phyloP scores from a whole-genome alignment of 2,888 invertebrate genomes.

The Pachymerium ferrugineum region DNA sequence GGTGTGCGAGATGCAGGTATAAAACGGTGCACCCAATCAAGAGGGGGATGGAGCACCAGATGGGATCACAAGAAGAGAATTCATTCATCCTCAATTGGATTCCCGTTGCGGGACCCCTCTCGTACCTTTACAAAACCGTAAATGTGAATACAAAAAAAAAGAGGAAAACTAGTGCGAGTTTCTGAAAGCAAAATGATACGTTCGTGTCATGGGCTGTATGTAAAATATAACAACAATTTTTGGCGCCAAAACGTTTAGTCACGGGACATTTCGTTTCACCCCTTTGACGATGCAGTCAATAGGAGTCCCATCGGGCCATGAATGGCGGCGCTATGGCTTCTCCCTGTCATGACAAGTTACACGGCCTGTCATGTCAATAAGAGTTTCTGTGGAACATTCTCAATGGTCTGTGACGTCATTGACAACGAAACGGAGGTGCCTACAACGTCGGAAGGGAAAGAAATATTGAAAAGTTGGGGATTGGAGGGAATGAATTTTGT shows the following conservation, averaged over 20 bases:
- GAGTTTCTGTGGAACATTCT: slow-evolving; percentile 19
- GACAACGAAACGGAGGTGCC: slow-evolving; percentile 2
- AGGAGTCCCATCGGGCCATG: slow-evolving; percentile 23
- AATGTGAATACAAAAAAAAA: neutral
- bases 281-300: slow-evolving; percentile 16
- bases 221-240: neutral
- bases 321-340: slow-evolving; percentile 27
- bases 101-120: neutral
- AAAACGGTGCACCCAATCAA: slow-evolving; percentile 16
- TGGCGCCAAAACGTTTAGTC: slow-evolving; percentile 5
- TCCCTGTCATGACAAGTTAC: slow-evolving; percentile 19
- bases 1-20: slow-evolving; percentile 21
- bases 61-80: slow-evolving; percentile 23
- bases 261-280: slow-evolving; percentile 20
- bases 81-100: slow-evolving; percentile 9
- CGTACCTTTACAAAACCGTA: neutral
- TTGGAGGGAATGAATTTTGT: neutral
- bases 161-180: neutral
- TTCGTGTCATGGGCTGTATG: neutral
- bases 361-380: slow-evolving; percentile 19
- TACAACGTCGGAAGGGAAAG: neutral
- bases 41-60: slow-evolving; percentile 15
- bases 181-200: neutral
- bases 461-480: neutral
- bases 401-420: slow-evolving; percentile 23